Conservation (phyloP, 2,797 vertebrate species). For the Danio kyathit region DNA sequence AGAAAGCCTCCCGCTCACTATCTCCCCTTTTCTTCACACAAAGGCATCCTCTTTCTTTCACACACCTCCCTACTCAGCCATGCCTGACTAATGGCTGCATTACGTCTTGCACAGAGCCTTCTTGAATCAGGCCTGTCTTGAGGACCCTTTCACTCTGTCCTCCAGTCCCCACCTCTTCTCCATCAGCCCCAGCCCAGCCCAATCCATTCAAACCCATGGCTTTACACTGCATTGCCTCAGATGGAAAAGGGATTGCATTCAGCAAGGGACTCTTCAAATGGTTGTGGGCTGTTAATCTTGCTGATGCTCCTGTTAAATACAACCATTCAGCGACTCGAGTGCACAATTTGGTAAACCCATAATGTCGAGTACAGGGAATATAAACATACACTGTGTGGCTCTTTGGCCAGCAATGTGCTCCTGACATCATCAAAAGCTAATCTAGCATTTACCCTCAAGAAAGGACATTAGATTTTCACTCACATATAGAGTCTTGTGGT, state of each 20-base stretch:
- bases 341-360: constrained; percentile 65
- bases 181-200: constrained; percentile 42
- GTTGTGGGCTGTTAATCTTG: constrained; percentile 75
- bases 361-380: constrained; percentile 54
- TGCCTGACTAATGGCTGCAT: constrained; percentile 47
- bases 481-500: constrained; percentile 53
- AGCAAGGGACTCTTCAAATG: constrained; percentile 69
- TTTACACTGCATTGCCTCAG: constrained; percentile 78
- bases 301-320: constrained; percentile 68
- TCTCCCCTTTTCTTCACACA: constrained; percentile 24
- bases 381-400: constrained; percentile 54
- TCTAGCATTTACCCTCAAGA: constrained; percentile 60
- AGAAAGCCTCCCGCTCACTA: neutral
- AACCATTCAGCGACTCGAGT: constrained; percentile 62
- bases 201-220: constrained; percentile 63
- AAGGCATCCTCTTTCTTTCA: constrained; percentile 34
- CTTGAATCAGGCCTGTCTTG: constrained; percentile 53
- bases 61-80: neutral
- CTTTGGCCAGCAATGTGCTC: constrained; percentile 16
- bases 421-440: constrained; percentile 50
- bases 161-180: constrained; percentile 27
- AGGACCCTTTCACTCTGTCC: constrained; percentile 40
- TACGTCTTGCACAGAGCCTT: constrained; percentile 32
- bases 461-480: constrained; percentile 36
- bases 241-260: constrained; percentile 72